Evolutionary conservation across 1,140 invertebrate genomes (phyloP).

Genomic region (Temnothorax longispinosus): DNA sequence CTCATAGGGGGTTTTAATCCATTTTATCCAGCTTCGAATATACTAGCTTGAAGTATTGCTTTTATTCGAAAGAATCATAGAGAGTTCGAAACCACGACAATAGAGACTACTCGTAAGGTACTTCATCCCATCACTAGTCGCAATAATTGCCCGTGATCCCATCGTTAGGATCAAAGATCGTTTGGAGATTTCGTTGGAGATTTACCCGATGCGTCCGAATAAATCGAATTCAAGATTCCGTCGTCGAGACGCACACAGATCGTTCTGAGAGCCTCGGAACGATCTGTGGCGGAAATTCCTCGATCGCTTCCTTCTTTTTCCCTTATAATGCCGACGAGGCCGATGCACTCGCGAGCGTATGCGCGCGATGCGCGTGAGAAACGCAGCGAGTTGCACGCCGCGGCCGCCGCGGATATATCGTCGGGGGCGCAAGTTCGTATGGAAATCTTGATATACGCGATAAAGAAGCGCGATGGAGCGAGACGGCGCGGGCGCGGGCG

Average conservation of each 20-base stretch:
- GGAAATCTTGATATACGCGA: constrained; percentile 38
- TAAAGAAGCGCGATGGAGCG: constrained; percentile 29
- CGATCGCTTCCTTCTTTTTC: background rate
- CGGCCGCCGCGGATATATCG: background rate
- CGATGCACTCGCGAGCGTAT: constrained; percentile 14
- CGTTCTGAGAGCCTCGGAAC: background rate
- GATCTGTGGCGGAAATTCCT: background rate
- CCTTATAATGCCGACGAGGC: background rate
- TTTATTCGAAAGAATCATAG: too few species aligned
- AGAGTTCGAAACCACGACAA: too few species aligned
- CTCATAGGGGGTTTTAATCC: too few species aligned
- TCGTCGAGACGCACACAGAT: background rate
- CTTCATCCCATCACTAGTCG: background rate
- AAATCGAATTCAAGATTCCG: background rate
- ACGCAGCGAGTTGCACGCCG: constrained; percentile 22
- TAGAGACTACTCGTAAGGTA: too few species aligned
- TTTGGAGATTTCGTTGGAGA: background rate
- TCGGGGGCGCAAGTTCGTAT: constrained; percentile 35
- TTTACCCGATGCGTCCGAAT: background rate
- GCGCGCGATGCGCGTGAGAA: constrained; percentile 41
- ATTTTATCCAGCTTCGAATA: too few species aligned
- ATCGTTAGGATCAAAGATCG: background rate
- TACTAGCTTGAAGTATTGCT: too few species aligned
- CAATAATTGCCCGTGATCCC: background rate
- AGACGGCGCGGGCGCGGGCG: background rate